Evolutionary conservation across 2,113 vertebrate species (phyloP).

Genomic region (Sinocyclocheilus anophthalmus): DNA sequence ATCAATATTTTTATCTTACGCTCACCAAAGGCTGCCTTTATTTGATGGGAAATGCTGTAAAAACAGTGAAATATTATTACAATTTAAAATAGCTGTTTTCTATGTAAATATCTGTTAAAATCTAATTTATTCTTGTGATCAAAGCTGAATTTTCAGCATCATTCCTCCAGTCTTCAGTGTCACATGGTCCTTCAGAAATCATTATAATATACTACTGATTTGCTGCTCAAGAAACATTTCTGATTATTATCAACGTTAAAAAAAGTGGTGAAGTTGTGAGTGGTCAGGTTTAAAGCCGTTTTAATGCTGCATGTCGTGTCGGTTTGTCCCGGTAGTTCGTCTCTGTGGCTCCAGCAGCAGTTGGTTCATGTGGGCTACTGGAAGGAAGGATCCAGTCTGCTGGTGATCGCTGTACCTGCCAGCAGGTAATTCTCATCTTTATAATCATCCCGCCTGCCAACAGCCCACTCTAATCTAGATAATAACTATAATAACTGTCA

Average conservation of each 20-base stretch:
- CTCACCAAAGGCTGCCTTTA: neutral
- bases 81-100: neutral
- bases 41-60: neutral
- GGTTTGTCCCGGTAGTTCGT: constrained; percentile 53
- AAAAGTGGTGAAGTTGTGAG: too few relatives aligned
- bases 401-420: constrained; percentile 89
- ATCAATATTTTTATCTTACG: neutral
- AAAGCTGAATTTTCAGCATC: neutral
- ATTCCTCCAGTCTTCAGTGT: neutral
- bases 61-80: neutral
- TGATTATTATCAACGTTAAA: too few relatives aligned
- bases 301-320: too few relatives aligned
- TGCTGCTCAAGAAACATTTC: neutral
- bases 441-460: neutral
- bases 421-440: constrained; percentile 77
- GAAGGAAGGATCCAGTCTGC: constrained; percentile 87
- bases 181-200: neutral
- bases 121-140: neutral
- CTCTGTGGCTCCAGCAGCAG: constrained; percentile 84
- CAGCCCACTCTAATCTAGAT: neutral
- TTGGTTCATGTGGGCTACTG: constrained; percentile 93
- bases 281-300: too few relatives aligned
- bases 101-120: neutral
- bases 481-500: neutral
- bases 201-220: neutral